Conservation (phyloP, 2,113 vertebrate species). For the Mesocricetus auratus region DNA sequence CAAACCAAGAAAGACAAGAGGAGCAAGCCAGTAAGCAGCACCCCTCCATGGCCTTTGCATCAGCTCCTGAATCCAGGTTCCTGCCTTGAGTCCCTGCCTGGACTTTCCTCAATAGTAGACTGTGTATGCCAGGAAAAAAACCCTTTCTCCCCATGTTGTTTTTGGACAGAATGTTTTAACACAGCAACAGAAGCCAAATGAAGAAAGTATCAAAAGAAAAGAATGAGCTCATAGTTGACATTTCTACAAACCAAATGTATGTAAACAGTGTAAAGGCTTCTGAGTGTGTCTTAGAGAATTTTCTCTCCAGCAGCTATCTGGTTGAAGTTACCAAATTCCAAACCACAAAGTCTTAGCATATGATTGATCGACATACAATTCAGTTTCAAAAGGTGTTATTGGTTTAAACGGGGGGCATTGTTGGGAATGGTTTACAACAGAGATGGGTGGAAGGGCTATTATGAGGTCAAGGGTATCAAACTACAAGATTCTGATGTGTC, state of each 20-base stretch:
- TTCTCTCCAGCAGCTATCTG: neutral
- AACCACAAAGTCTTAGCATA: neutral
- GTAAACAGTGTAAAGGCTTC: neutral
- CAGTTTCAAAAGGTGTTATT: neutral
- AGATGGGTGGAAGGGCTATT: neutral
- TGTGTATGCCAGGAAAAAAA: neutral
- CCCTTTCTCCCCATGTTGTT: neutral
- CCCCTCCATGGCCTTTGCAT: neutral
- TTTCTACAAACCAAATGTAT: neutral
- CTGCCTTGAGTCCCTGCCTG: neutral
- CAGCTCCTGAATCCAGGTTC: neutral
- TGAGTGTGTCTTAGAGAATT: neutral
- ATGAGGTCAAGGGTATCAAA: neutral
- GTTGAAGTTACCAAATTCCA: neutral
- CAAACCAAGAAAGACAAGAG: neutral
- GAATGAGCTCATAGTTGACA: neutral
- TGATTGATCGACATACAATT: neutral
- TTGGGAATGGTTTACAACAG: neutral
- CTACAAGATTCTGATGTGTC: neutral
- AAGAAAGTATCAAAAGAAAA: neutral
- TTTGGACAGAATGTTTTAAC: neutral
- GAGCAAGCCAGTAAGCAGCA: neutral
- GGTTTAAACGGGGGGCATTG: neutral
- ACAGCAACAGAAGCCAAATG: neutral
- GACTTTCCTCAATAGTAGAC: neutral